Conservation (phyloP, 2,113 vertebrate genomes). For the Pachypanchax playfairii region DNA sequence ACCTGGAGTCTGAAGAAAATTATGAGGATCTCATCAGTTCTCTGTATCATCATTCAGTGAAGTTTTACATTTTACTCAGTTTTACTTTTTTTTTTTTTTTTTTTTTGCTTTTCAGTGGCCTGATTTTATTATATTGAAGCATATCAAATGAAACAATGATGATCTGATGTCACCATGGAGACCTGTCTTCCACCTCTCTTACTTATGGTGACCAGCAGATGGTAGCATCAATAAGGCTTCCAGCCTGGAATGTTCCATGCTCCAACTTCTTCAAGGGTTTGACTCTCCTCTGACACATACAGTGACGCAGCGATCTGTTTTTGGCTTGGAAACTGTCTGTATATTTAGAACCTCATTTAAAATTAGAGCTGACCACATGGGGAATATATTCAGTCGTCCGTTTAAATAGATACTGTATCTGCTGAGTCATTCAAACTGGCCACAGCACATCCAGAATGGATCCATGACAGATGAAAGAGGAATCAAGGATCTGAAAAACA, state of each 20-base stretch:
- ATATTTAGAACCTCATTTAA: slow-evolving; percentile 78
- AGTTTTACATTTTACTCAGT: slow-evolving; percentile 30
- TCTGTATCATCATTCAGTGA: slow-evolving; percentile 15
- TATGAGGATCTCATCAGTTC: neutral
- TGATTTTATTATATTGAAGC: slow-evolving; percentile 33
- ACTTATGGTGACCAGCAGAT: slow-evolving; percentile 55
- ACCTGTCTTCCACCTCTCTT: slow-evolving; percentile 24
- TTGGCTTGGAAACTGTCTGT: slow-evolving; percentile 79
- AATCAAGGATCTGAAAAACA: neutral
- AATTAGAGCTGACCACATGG: slow-evolving; percentile 70
- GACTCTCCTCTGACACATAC: slow-evolving; percentile 54
- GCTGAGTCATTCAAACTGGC: slow-evolving; percentile 58
- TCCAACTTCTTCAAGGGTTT: slow-evolving; percentile 18
- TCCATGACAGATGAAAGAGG: slow-evolving; percentile 15
- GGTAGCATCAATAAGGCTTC: slow-evolving; percentile 57
- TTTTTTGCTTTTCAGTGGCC: slow-evolving; percentile 43
- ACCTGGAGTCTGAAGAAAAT: too few species aligned
- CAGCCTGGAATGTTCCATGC: slow-evolving; percentile 33
- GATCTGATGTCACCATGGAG: slow-evolving; percentile 51
- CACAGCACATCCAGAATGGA: slow-evolving; percentile 20
- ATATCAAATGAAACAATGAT: slow-evolving; percentile 11
- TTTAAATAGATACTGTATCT: slow-evolving; percentile 64
- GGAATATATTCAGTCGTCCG: slow-evolving; percentile 54
- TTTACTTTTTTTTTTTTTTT: too few species aligned
- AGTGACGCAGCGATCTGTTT: slow-evolving; percentile 76